Evolutionary conservation across 2,113 vertebrate genomes (phyloP).

Genomic region (Oreochromis spilurus): DNA sequence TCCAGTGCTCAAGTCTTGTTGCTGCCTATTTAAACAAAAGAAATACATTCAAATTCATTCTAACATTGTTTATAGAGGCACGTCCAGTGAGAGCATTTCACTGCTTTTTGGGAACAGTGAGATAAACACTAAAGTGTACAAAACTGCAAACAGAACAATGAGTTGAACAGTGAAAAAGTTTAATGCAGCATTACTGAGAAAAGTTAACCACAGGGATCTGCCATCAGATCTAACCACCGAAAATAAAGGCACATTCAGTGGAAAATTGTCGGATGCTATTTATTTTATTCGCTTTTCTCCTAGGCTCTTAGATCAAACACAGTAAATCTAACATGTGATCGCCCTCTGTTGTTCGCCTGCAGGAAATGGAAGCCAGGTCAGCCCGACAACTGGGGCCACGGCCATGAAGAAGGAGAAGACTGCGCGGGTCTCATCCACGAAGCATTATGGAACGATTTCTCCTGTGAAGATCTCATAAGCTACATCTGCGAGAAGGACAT

Average conservation of each 20-base stretch:
- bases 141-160: neutral
- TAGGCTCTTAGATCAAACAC: neutral
- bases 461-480: constrained; percentile 85
- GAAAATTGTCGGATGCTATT: neutral
- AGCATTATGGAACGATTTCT: constrained; percentile 91
- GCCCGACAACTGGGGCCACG: constrained; percentile 89
- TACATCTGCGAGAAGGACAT: constrained; percentile 88
- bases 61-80: neutral
- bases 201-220: neutral
- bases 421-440: constrained; percentile 84
- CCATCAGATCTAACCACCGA: neutral
- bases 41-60: neutral
- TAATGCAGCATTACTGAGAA: neutral
- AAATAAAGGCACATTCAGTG: neutral
- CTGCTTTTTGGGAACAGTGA: neutral
- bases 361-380: constrained; percentile 92
- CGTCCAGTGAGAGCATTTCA: neutral
- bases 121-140: neutral
- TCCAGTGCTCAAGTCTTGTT: neutral
- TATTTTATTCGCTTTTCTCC: neutral
- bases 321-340: constrained; percentile 6
- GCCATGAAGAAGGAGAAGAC: constrained; percentile 82
- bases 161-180: neutral
- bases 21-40: neutral
- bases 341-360: constrained; percentile 69